Conservation (phyloP, 2,113 vertebrate genomes). For the Ailurus styani region DNA sequence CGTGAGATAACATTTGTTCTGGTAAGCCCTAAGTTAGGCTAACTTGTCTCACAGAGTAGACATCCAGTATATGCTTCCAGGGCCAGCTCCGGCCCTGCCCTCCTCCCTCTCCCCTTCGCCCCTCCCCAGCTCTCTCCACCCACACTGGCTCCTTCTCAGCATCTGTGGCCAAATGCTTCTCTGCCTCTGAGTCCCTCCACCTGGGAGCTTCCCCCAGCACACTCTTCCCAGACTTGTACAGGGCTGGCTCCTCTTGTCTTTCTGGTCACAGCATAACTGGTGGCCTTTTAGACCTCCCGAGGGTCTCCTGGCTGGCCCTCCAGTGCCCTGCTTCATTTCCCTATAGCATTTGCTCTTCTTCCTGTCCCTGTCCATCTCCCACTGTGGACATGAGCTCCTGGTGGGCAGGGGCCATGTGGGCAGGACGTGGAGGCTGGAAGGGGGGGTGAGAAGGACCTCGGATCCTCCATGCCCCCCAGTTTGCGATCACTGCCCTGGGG, state of each 20-base stretch:
- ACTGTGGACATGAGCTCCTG: not conserved
- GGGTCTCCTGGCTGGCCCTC: not conserved
- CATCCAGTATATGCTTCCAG: too few relatives aligned
- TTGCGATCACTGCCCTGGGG: not conserved
- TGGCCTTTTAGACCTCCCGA: not conserved
- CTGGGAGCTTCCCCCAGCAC: not conserved
- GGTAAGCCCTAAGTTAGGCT: too few relatives aligned
- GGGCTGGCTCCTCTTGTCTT: not conserved
- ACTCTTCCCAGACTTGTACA: not conserved
- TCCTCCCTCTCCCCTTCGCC: too few relatives aligned
- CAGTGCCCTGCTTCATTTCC: not conserved
- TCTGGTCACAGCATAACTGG: not conserved
- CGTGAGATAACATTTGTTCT: too few relatives aligned
- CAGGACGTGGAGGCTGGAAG: not conserved
- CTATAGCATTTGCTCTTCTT: not conserved
- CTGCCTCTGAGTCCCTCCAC: not conserved
- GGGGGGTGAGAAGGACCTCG: not conserved
- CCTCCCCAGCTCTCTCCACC: not conserved
- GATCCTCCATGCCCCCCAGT: not conserved
- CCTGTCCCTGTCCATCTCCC: not conserved
- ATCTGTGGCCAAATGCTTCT: not conserved
- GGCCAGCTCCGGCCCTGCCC: too few relatives aligned
- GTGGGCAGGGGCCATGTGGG: not conserved
- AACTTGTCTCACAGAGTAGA: too few relatives aligned
- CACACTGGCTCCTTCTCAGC: not conserved